Conservation (phyloP, 2,113 vertebrate genomes). For the Osmerus eperlanus region DNA sequence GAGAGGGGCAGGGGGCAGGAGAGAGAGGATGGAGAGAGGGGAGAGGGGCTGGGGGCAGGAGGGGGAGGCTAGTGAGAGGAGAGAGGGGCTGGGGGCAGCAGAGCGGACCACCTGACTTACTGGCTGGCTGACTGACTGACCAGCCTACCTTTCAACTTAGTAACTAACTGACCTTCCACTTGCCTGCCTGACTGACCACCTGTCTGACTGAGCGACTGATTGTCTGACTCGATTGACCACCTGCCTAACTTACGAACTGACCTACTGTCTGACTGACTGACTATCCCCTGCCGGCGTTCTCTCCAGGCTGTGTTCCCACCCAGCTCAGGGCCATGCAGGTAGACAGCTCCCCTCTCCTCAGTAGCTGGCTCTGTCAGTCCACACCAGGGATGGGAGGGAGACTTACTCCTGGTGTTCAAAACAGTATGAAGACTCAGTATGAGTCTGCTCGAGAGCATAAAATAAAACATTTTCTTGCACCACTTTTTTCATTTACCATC, state of each 20-base stretch:
- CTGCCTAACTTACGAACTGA: not conserved
- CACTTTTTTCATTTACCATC: constrained; percentile 42
- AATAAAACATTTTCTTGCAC: constrained; percentile 11
- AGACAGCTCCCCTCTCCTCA: not conserved
- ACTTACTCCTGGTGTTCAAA: constrained; percentile 18
- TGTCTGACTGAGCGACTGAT: constrained; percentile 18
- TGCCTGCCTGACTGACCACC: constrained; percentile 17
- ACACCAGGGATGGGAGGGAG: not conserved
- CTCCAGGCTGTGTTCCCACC: not conserved
- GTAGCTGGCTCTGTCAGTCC: not conserved
- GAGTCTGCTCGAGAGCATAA: constrained; percentile 14
- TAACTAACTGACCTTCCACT: not conserved
- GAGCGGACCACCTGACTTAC: constrained; percentile 40
- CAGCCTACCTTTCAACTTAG: too few relatives aligned
- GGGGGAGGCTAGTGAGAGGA: constrained; percentile 38
- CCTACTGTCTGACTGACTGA: constrained; percentile 16
- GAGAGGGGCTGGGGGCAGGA: not conserved
- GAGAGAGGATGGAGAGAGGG: too few relatives aligned
- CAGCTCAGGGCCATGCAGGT: too few relatives aligned
- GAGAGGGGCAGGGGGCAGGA: too few relatives aligned
- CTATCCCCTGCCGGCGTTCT: not conserved
- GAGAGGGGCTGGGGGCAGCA: not conserved
- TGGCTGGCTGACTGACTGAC: too few relatives aligned
- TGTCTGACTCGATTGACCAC: not conserved
- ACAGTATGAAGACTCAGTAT: constrained; percentile 15